Conservation (phyloP, 2,888 invertebrate genomes). For the Microctonus hyperodae region DNA sequence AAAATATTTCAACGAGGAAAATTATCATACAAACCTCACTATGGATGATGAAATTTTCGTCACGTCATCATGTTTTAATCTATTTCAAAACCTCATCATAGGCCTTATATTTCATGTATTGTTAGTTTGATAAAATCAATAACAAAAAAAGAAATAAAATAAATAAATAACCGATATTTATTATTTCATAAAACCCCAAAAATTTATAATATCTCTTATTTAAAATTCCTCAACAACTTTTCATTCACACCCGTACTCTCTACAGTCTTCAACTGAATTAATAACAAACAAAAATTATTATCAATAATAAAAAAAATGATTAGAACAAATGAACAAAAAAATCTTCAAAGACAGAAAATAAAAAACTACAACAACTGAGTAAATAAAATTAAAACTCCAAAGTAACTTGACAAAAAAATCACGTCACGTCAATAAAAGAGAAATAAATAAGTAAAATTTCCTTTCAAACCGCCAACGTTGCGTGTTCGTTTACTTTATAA, state of each 20-base stretch:
- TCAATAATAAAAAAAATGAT: no score
- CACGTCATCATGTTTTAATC: background rate
- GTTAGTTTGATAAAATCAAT: no score
- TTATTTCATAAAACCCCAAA: no score
- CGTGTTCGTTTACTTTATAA: background rate
- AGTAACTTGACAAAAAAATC: background rate
- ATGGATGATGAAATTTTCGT: background rate
- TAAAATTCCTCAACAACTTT: background rate
- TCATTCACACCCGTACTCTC: no score
- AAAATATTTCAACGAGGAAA: no score
- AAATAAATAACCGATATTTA: no score
- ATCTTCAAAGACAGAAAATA: background rate
- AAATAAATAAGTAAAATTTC: no score
- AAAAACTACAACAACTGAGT: background rate
- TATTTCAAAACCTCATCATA: background rate
- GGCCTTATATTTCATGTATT: background rate
- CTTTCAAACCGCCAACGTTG: background rate
- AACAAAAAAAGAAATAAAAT: no score
- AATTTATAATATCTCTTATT: no score
- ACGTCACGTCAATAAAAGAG: slow-evolving; percentile 3
- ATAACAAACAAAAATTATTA: no score
- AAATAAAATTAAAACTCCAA: background rate
- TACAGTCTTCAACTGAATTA: no score
- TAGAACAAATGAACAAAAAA: background rate
- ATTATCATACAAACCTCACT: background rate